phyloP scores from a whole-genome alignment of 2,888 invertebrate species.

The Scaptomyza tumidula region DNA sequence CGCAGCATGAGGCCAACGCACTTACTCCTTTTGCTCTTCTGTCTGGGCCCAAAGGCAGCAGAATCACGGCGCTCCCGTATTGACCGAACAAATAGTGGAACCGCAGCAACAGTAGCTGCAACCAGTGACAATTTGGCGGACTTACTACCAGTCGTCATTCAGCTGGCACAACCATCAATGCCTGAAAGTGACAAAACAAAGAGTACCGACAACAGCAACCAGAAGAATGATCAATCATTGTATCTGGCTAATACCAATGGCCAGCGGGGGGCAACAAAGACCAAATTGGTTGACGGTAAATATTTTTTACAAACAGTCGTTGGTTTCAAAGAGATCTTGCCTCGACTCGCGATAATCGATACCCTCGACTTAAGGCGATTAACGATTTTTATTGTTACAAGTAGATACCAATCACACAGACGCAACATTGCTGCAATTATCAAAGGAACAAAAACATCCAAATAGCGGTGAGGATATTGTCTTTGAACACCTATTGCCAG shows the following conservation, averaged over 20 bases:
- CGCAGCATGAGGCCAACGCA: slow-evolving; percentile 59
- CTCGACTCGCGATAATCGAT: slow-evolving; percentile 17
- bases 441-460: slow-evolving; percentile 23
- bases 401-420: slow-evolving; percentile 54
- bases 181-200: slow-evolving; percentile 68
- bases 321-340: neutral
- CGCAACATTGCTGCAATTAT: slow-evolving; percentile 32
- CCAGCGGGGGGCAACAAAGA: slow-evolving; percentile 31
- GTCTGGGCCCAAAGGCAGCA: slow-evolving; percentile 42
- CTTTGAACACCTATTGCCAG: slow-evolving; percentile 38
- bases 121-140: slow-evolving; percentile 74
- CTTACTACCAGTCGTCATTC: slow-evolving; percentile 54
- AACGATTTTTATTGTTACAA: slow-evolving; percentile 50
- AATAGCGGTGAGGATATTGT: slow-evolving; percentile 18
- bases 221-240: slow-evolving; percentile 66
- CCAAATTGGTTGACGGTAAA: slow-evolving; percentile 64
- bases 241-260: slow-evolving; percentile 52
- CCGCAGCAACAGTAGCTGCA: slow-evolving; percentile 37
- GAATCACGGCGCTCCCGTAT: slow-evolving; percentile 82
- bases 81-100: slow-evolving; percentile 56
- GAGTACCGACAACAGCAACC: slow-evolving; percentile 79
- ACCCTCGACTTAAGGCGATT: slow-evolving; percentile 40
- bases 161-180: slow-evolving; percentile 37
- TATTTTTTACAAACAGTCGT: slow-evolving; percentile 35
- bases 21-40: slow-evolving; percentile 45